phyloP scores from a whole-genome alignment of 1,140 invertebrate genomes.

The Gerris buenoi region DNA sequence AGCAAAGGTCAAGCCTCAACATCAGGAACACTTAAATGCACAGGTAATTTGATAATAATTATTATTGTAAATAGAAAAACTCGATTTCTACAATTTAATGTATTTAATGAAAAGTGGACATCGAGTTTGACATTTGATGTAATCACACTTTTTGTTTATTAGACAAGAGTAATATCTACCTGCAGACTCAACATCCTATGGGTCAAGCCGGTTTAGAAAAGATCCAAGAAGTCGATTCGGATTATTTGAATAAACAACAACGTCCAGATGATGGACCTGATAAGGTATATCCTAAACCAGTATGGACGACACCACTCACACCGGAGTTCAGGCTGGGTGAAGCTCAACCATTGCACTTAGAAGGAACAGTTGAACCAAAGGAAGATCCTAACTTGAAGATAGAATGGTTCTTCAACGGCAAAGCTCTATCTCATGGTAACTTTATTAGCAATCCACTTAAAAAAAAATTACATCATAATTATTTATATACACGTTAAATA shows the following conservation, averaged over 20 bases:
- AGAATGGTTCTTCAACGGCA: slow-evolving; percentile 89
- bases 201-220: slow-evolving; percentile 69
- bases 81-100: not conserved
- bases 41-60: slow-evolving; percentile 31
- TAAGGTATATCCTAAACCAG: slow-evolving; percentile 64
- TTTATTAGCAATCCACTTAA: no score
- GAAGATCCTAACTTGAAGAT: slow-evolving; percentile 90
- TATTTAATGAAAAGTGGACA: not conserved
- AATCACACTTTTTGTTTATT: slow-evolving; percentile 7
- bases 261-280: slow-evolving; percentile 49
- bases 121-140: not conserved
- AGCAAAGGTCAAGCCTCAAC: slow-evolving; percentile 75
- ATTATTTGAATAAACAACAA: slow-evolving; percentile 48
- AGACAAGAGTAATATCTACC: slow-evolving; percentile 54
- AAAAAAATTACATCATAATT: no score
- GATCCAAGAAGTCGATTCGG: slow-evolving; percentile 69
- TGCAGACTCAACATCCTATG: slow-evolving; percentile 82
- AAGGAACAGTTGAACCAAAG: slow-evolving; percentile 86
- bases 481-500: no score
- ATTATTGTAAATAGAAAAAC: not conserved
- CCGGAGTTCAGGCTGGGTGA: slow-evolving; percentile 74
- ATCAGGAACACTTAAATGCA: slow-evolving; percentile 69
- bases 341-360: slow-evolving; percentile 76
- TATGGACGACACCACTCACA: slow-evolving; percentile 69
- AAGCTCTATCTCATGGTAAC: slow-evolving; percentile 58